Percentiles rank a stretch among this genome's conserved stretches.
Conservation (phyloP, 2,888 invertebrate genomes). For the Oegoconia quadripuncta region DNA sequence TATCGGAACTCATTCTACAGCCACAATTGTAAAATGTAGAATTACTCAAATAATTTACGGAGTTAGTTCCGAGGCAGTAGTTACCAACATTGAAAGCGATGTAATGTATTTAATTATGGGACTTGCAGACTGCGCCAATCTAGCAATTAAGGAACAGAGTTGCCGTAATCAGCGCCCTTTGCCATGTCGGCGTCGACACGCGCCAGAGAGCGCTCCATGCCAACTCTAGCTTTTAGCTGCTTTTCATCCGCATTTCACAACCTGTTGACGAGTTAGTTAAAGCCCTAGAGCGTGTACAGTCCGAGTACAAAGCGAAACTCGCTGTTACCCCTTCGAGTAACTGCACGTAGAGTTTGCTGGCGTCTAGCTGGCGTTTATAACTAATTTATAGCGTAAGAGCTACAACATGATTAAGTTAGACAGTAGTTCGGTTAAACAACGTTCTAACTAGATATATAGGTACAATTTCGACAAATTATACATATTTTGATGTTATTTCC, state of each 20-base stretch:
- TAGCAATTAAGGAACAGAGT: slow-evolving; percentile 70
- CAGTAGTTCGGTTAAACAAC: slow-evolving; percentile 11
- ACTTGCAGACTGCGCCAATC: slow-evolving; percentile 67
- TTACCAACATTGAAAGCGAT: slow-evolving; percentile 43
- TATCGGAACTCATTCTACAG: too few species aligned
- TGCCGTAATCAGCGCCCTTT: slow-evolving; percentile 71
- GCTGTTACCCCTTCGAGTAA: slow-evolving; percentile 25
- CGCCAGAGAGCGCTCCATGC: slow-evolving; percentile 54
- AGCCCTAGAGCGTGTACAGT: slow-evolving; percentile 50
- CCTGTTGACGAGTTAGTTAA: slow-evolving; percentile 73
- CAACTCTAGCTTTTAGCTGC: slow-evolving; percentile 44
- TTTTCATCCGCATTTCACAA: slow-evolving; percentile 70
- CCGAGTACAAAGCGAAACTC: slow-evolving; percentile 49
- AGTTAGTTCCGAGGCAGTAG: slow-evolving; percentile 12
- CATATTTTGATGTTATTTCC: background rate
- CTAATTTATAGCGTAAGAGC: slow-evolving; percentile 11
- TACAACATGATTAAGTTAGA: slow-evolving; percentile 12
- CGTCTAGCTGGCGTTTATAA: slow-evolving; percentile 10
- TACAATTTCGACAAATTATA: slow-evolving; percentile 4
- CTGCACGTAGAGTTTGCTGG: slow-evolving; percentile 13
- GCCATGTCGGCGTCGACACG: slow-evolving; percentile 57
- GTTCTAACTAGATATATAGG: slow-evolving; percentile 6
- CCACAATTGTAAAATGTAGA: too few species aligned
- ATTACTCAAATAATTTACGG: slow-evolving; percentile 6
- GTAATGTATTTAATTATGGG: slow-evolving; percentile 71